These are phyloP conservation scores for Manis javanica DNA, from an alignment of 2,797 vertebrate species.

Conservation along the genomic window DNA sequence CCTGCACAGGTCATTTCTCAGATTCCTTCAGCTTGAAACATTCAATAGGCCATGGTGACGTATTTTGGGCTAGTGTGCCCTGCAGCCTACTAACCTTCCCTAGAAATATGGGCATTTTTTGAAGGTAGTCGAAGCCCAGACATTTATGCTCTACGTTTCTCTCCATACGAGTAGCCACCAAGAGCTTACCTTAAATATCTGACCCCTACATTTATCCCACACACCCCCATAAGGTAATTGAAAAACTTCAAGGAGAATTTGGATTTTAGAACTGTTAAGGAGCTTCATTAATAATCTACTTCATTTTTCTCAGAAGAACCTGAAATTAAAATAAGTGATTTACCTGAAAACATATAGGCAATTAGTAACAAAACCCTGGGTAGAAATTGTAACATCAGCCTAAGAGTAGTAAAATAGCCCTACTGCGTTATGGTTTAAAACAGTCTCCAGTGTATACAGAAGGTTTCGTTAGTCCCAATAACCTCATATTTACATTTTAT, in stretches of 20 bases:
- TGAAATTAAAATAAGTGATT: background rate
- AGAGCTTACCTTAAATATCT: background rate
- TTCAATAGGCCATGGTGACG: background rate
- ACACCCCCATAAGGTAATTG: background rate
- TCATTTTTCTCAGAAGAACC: background rate
- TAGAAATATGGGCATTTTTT: background rate
- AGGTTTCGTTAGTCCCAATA: background rate
- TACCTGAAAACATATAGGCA: background rate
- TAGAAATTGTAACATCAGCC: background rate
- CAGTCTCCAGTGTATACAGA: background rate
- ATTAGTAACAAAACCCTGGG: background rate
- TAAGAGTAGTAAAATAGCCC: background rate
- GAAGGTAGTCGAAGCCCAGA: background rate
- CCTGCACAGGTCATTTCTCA: background rate
- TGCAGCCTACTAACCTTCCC: background rate
- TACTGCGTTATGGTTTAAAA: background rate
- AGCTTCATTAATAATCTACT: background rate
- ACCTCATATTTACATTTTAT: background rate
- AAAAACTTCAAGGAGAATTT: background rate
- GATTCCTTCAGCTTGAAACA: background rate
- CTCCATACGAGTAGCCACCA: background rate
- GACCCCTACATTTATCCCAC: background rate
- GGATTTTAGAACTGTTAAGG: background rate
- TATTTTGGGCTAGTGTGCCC: background rate
- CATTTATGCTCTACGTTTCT: background rate